Percentiles rank a stretch among this genome's conserved stretches.
These are phyloP conservation scores for Mechanitis mazaeus DNA, from an alignment of 2,888 invertebrate species.

Conservation along the genomic window DNA sequence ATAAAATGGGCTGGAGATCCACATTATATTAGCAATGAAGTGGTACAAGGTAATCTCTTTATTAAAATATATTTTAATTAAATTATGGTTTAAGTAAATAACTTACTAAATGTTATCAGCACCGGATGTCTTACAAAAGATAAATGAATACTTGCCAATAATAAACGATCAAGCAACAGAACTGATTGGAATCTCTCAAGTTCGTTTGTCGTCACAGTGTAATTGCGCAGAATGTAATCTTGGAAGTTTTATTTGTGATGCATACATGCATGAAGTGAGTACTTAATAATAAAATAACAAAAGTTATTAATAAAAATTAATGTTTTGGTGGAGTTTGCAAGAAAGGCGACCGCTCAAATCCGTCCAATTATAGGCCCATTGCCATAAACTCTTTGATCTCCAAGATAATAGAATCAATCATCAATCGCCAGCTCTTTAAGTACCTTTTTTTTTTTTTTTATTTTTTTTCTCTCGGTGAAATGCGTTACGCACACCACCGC, in stretches of 20 bases:
- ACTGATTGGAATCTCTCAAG: slow-evolving; percentile 77
- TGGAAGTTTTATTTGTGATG: slow-evolving; percentile 84
- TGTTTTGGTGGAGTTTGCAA: too few species aligned
- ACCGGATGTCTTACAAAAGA: slow-evolving; percentile 71
- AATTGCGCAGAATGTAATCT: slow-evolving; percentile 81
- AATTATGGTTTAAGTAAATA: neutral
- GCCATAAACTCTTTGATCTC: too few species aligned
- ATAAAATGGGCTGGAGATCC: slow-evolving; percentile 83
- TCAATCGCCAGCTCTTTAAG: too few species aligned
- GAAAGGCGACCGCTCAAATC: too few species aligned
- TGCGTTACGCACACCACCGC: too few species aligned
- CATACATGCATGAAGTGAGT: slow-evolving; percentile 80
- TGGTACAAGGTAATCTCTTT: slow-evolving; percentile 79
- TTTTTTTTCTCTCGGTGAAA: too few species aligned
- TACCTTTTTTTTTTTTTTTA: too few species aligned
- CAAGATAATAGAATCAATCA: too few species aligned
- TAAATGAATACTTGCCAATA: slow-evolving; percentile 77
- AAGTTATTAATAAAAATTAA: neutral
- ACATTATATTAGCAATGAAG: slow-evolving; percentile 77
- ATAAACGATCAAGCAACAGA: slow-evolving; percentile 74
- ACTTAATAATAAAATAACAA: too few species aligned
- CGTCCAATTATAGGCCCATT: too few species aligned
- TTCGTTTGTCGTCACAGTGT: slow-evolving; percentile 76
- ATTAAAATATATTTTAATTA: neutral
- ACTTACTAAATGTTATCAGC: slow-evolving; percentile 35